phyloP scores from a whole-genome alignment of 2,113 vertebrate species.

The Malaclemys terrapin region DNA sequence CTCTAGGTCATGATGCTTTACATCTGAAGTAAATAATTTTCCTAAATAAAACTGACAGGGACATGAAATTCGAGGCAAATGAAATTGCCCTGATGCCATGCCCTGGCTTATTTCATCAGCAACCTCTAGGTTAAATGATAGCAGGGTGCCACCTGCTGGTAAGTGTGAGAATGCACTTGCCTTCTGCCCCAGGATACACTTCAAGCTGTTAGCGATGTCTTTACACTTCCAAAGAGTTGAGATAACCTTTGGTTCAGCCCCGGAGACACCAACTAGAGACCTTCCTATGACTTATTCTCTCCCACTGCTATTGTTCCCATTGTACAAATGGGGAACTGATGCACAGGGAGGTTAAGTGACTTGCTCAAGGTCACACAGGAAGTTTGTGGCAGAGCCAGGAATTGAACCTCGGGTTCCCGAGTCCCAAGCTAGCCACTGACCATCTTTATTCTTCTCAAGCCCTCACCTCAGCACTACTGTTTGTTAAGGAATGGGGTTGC shows the following conservation, averaged over 20 bases:
- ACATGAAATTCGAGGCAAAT: not conserved
- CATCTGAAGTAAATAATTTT: not conserved
- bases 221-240: not conserved
- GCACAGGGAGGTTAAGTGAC: not conserved
- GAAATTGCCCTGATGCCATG: not conserved
- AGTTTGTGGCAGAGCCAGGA: not conserved
- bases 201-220: not conserved
- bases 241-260: not conserved
- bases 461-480: not conserved
- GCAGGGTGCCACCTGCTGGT: not conserved
- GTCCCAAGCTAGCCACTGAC: fast-evolving
- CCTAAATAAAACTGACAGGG: not conserved
- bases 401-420: fast-evolving
- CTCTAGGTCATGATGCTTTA: not conserved
- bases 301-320: not conserved
- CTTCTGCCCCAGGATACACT: not conserved
- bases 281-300: not conserved
- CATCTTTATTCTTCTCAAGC: not conserved
- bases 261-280: not conserved
- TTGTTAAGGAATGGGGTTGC: fast-evolving
- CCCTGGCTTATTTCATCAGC: not conserved
- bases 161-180: not conserved
- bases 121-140: not conserved
- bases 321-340: not conserved
- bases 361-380: not conserved